Evolutionary conservation across 2,888 invertebrate genomes (phyloP).

Genomic region (Ernsta delagoae): DNA sequence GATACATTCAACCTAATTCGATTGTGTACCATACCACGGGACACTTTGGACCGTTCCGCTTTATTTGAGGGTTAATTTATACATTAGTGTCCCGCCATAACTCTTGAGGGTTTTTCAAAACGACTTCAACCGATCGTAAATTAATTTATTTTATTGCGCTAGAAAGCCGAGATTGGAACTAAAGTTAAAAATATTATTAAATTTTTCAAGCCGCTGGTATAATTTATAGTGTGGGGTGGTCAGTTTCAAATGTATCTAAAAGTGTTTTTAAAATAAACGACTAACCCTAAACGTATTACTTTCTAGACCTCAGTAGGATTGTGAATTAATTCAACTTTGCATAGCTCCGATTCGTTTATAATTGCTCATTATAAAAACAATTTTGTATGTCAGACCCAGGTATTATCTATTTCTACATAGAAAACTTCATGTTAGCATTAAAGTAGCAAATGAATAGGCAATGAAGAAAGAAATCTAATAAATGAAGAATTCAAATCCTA

Average conservation of each 20-base stretch:
- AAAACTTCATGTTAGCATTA: no score
- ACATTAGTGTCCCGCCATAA: conserved; percentile 54
- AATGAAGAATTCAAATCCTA: no score
- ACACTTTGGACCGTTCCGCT: conserved; percentile 45
- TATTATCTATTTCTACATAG: no score
- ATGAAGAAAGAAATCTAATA: no score
- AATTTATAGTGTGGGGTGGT: conserved; percentile 18
- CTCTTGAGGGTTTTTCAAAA: conserved; percentile 52
- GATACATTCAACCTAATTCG: conserved; percentile 57
- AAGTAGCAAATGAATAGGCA: no score
- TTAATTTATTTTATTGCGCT: conserved; percentile 57
- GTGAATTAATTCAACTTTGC: no score
- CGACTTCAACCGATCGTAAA: conserved; percentile 66
- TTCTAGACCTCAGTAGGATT: no score
- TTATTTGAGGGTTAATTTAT: conserved; percentile 53
- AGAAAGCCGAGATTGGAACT: conserved; percentile 34
- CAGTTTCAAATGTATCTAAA: background rate
- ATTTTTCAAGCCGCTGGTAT: conserved; percentile 21
- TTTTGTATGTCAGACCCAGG: no score
- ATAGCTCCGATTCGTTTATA: no score
- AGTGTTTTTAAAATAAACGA: no score
- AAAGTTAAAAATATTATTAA: conserved; percentile 34
- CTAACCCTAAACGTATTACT: no score
- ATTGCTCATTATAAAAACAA: no score
- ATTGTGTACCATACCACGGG: conserved; percentile 45